Conservation (phyloP, 2,797 vertebrate genomes). For the Hyperoplus immaculatus region DNA sequence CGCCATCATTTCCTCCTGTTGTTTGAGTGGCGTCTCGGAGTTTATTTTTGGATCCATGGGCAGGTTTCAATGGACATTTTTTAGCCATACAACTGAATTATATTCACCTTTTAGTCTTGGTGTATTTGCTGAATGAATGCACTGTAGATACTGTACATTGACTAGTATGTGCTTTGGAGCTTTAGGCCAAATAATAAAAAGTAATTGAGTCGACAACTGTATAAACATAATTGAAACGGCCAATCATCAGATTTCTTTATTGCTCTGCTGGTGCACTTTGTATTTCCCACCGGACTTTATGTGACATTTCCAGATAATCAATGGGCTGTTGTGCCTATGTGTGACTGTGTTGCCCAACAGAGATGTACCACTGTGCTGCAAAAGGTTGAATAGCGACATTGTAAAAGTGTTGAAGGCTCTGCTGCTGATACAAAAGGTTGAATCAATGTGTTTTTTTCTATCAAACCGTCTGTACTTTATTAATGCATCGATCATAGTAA, state of each 20-base stretch:
- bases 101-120: neutral
- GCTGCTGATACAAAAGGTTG: neutral
- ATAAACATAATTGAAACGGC: constrained; percentile 23
- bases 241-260: constrained; percentile 8
- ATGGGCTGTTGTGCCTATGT: constrained; percentile 28
- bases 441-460: no score
- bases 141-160: neutral
- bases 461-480: neutral
- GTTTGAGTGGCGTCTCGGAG: constrained; percentile 6
- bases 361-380: constrained; percentile 51
- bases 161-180: neutral
- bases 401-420: constrained; percentile 23
- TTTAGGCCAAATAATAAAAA: neutral
- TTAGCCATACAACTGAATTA: neutral
- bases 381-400: constrained; percentile 55
- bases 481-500: neutral
- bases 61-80: neutral
- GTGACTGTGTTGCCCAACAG: constrained; percentile 42
- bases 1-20: constrained; percentile 9
- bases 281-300: constrained; percentile 25
- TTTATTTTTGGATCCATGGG: neutral
- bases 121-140: neutral
- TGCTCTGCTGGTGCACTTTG: constrained; percentile 34
- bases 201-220: neutral
- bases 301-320: constrained; percentile 70